Conservation (phyloP, 2,888 invertebrate genomes). For the Aleiodes leptofemur region DNA sequence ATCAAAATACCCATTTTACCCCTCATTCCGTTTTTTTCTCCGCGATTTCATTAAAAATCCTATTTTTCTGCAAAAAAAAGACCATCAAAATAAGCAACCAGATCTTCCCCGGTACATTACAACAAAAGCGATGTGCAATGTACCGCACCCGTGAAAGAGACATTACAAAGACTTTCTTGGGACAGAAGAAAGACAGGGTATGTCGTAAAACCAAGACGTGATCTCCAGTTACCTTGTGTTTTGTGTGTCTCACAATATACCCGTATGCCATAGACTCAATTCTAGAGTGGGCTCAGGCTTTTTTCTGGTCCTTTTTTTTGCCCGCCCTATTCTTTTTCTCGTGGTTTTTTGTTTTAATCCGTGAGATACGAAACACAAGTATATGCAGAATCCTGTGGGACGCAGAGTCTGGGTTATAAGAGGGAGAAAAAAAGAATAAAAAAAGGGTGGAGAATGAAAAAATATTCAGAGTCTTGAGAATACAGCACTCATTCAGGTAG, state of each 20-base stretch:
- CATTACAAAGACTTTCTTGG: conserved; percentile 30
- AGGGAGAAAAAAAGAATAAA: too few species aligned
- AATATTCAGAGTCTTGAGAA: conserved; percentile 57
- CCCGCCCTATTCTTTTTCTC: neutral
- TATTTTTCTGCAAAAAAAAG: too few species aligned
- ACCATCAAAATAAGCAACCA: neutral
- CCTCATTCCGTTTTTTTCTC: too few species aligned
- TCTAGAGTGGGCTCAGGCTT: neutral
- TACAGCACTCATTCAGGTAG: conserved; percentile 59
- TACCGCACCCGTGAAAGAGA: neutral
- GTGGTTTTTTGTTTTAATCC: conserved; percentile 11
- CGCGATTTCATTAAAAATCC: neutral
- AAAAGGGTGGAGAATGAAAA: conserved; percentile 41
- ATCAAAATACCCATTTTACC: too few species aligned
- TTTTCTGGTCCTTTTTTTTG: neutral
- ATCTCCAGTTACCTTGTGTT: conserved; percentile 25
- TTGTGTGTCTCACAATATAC: conserved; percentile 24
- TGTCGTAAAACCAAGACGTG: conserved; percentile 31
- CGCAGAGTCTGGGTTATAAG: conserved; percentile 40
- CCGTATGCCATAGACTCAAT: conserved; percentile 23
- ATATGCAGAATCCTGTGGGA: conserved; percentile 37
- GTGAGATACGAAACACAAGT: conserved; percentile 25
- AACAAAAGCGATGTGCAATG: conserved; percentile 29
- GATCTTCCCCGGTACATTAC: conserved; percentile 9
- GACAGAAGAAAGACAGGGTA: conserved; percentile 13